Conservation (phyloP, 2,888 invertebrate species). For the Dichetophora obliterata region DNA sequence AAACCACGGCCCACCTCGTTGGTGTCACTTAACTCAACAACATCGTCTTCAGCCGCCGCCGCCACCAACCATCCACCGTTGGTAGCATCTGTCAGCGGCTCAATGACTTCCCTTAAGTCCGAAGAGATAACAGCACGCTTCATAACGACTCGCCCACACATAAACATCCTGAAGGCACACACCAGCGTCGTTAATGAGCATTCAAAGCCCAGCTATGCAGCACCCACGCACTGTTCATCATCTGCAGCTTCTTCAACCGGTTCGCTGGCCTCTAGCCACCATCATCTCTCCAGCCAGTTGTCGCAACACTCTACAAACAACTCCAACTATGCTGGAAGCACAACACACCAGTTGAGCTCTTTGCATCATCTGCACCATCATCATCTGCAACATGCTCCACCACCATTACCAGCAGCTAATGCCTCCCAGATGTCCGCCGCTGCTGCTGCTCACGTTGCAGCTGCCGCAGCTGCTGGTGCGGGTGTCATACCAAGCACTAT, state of each 20-base stretch:
- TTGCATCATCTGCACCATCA: constrained; percentile 50
- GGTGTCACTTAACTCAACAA: constrained; percentile 63
- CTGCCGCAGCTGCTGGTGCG: constrained; percentile 45
- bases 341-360: constrained; percentile 28
- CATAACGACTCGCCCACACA: constrained; percentile 82
- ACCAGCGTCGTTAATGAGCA: constrained; percentile 77
- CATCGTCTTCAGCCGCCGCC: not conserved
- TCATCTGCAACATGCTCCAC: constrained; percentile 62
- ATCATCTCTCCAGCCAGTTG: constrained; percentile 47
- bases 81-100: constrained; percentile 54
- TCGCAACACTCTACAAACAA: constrained; percentile 64
- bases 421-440: constrained; percentile 46
- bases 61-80: constrained; percentile 9
- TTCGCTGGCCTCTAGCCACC: constrained; percentile 47
- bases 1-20: constrained; percentile 69
- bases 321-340: constrained; percentile 60
- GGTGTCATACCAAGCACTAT: constrained; percentile 60
- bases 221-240: constrained; percentile 67
- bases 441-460: constrained; percentile 48
- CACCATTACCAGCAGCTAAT: constrained; percentile 55
- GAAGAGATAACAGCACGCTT: constrained; percentile 83
- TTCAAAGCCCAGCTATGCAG: constrained; percentile 74
- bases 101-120: constrained; percentile 70
- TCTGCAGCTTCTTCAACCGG: constrained; percentile 61
- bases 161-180: constrained; percentile 82